phyloP scores from a whole-genome alignment of 2,113 vertebrate genomes.

The Coptodon rendalli region DNA sequence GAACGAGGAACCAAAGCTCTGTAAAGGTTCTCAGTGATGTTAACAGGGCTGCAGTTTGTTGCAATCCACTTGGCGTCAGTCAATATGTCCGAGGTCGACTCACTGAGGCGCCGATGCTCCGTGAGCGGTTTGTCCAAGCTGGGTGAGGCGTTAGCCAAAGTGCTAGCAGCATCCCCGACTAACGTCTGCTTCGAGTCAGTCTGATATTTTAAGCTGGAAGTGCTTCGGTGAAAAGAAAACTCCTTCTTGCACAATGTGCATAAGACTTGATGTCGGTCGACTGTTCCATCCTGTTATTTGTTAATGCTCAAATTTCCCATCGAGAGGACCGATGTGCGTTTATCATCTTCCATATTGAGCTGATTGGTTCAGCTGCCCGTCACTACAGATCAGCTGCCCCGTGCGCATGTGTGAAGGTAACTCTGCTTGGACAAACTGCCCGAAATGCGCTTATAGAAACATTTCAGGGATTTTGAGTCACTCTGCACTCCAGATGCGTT shows the following conservation, averaged over 20 bases:
- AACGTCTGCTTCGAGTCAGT: neutral
- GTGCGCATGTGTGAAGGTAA: neutral
- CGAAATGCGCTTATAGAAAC: neutral
- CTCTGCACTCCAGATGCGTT: neutral
- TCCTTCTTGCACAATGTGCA: neutral
- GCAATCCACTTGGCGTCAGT: too few relatives aligned
- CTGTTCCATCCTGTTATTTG: neutral
- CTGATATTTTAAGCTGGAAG: neutral
- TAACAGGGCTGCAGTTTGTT: too few relatives aligned
- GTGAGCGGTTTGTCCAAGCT: neutral
- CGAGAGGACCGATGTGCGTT: fast-evolving
- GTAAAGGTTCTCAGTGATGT: too few relatives aligned
- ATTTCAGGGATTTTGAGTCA: neutral
- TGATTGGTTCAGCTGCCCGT: neutral
- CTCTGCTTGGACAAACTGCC: neutral
- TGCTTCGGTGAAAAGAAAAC: neutral
- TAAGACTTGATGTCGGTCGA: neutral
- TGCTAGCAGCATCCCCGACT: neutral
- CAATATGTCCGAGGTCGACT: neutral
- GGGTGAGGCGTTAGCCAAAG: neutral
- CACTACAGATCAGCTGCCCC: neutral
- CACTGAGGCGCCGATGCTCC: neutral
- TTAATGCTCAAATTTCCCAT: neutral
- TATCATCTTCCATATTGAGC: neutral
- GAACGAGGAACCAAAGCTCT: too few relatives aligned